Evolutionary conservation across 2,113 vertebrate species (phyloP).

Genomic region (Macaca fascicularis): DNA sequence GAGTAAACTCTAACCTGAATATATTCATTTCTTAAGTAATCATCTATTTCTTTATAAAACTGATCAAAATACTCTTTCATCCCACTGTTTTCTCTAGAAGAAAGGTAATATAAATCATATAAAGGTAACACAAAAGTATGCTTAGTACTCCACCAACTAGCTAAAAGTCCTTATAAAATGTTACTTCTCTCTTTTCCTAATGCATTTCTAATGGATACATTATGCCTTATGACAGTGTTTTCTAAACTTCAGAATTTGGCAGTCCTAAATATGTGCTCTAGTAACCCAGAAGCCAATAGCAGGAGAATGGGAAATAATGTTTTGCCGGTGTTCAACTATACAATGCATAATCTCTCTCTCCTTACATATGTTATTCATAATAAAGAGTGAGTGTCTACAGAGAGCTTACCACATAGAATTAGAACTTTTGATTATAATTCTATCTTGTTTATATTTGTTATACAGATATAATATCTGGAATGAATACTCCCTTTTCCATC

Average conservation of each 20-base stretch:
- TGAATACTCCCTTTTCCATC: constrained; percentile 32
- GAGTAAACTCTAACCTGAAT: constrained; percentile 72
- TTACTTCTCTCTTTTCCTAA: not conserved
- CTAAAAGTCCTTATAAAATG: constrained; percentile 14
- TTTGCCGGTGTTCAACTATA: not conserved
- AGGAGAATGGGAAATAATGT: not conserved
- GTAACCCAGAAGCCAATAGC: not conserved
- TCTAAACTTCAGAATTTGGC: not conserved
- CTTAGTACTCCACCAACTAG: not conserved
- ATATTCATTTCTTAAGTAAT: constrained; percentile 77
- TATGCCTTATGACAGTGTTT: not conserved
- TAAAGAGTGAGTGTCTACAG: not conserved
- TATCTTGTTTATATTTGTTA: constrained; percentile 59
- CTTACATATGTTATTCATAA: not conserved
- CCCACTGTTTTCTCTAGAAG: not conserved
- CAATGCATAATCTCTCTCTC: not conserved
- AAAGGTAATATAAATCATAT: constrained; percentile 16
- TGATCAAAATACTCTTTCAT: not conserved
- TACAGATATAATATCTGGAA: not conserved
- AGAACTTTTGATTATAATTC: constrained; percentile 36
- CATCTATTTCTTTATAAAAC: constrained; percentile 54
- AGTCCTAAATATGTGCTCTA: not conserved
- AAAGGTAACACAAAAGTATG: constrained; percentile 23
- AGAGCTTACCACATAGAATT: constrained; percentile 20
- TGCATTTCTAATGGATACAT: not conserved